phyloP scores from a whole-genome alignment of 2,888 invertebrate genomes.

The Galerucella pusilla region DNA sequence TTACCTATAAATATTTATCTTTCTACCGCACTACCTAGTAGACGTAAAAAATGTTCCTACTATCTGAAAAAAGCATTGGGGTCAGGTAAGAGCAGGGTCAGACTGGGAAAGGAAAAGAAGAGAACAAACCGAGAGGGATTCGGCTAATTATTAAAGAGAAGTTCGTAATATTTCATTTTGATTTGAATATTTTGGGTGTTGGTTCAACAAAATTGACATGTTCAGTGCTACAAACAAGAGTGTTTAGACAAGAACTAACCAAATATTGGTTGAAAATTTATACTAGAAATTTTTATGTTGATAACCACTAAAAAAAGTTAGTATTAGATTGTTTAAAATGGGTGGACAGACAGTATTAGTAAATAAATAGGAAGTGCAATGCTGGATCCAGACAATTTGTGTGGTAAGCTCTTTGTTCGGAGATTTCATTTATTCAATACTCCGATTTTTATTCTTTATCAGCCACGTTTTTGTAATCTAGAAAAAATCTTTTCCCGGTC shows the following conservation, averaged over 20 bases:
- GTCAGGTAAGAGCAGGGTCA: constrained; percentile 35
- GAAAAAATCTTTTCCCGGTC: not conserved
- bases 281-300: too few relatives aligned
- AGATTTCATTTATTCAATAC: too few relatives aligned
- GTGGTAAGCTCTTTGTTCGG: too few relatives aligned
- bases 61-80: constrained; percentile 33
- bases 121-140: constrained; percentile 4
- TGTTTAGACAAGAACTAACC: too few relatives aligned
- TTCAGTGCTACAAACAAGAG: too few relatives aligned
- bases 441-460: too few relatives aligned
- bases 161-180: not conserved
- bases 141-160: not conserved
- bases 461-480: not conserved
- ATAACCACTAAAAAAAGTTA: too few relatives aligned
- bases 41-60: constrained; percentile 44
- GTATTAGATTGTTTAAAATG: too few relatives aligned
- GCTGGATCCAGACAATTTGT: too few relatives aligned
- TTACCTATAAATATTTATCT: constrained; percentile 53
- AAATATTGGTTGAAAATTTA: too few relatives aligned
- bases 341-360: too few relatives aligned
- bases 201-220: not conserved
- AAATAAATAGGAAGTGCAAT: too few relatives aligned
- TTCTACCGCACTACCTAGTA: constrained; percentile 39
- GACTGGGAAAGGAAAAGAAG: not conserved
- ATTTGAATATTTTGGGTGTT: not conserved